Evolutionary conservation across 2,113 vertebrate genomes (phyloP), one percentile per base, ranked within the genome.

Genomic region (Cochlearius cochlearius): DNA sequence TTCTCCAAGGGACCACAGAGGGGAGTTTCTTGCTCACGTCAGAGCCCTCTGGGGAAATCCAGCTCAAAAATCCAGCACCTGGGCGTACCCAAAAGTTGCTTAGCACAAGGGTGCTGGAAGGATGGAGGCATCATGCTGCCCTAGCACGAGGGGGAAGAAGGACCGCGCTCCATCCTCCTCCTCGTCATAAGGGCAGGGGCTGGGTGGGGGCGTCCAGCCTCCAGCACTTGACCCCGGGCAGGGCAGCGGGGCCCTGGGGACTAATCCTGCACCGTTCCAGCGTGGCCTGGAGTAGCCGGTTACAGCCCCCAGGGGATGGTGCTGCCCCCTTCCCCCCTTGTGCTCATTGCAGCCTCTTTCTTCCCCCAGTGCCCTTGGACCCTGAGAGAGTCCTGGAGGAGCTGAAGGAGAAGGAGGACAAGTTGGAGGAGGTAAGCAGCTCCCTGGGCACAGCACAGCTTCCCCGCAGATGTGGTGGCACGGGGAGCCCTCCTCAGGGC

Each of bases 371-470:
- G 12, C 71, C 68, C 4, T 13, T 97, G 26, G 66, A 36, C 7
- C 81, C 96, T 20, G 60, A 81, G 36, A 82, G 95, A 7, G 36
- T 98, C 38, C 97, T 93, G 4, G 43, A 96, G 22, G 30, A 30
- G 30, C 71, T 98, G 91, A 95, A 96, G 66, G 79, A 90, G 49
- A 95, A 94, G n/a, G 96, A 88, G 89, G 94, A 94, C 47, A 97
- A 97, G 68, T 74, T 98, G 12, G 85, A 94, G 55, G 90, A 95
- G 96, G 98, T 98, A 76, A 96, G 93, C 4, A 47, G 12, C 8
- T 52, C 43, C 39, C 39, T 11, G 25, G 3, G 27, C n/a, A 60
- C 0, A 2, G 20, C 15, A 16, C 22, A 64, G 34, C 49, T 64
- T 25, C 39, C 72, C 63, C 8, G 1, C 0, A 0, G 56, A 9